Percentiles rank a stretch among this genome's conserved stretches.
phyloP scores from a whole-genome alignment of 2,113 vertebrate species.

The Entomyzon cyanotis region DNA sequence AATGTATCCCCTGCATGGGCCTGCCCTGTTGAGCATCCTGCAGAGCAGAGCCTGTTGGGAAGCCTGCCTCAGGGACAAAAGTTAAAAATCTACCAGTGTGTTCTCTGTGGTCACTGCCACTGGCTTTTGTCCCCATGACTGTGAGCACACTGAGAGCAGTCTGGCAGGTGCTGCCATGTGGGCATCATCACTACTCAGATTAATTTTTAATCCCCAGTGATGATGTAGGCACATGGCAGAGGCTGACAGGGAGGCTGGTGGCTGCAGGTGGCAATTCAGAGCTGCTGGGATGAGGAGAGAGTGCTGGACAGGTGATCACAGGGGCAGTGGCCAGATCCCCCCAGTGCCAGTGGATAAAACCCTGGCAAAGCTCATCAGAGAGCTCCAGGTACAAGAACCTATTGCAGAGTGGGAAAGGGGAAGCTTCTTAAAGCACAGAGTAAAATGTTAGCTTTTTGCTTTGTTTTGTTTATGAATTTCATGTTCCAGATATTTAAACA shows the following conservation, averaged over 20 bases:
- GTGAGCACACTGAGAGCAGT: neutral
- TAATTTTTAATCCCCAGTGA: neutral
- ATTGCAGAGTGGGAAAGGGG: neutral
- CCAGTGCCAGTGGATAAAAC: neutral
- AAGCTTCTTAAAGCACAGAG: neutral
- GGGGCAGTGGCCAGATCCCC: neutral
- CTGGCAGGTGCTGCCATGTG: neutral
- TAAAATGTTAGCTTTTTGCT: neutral
- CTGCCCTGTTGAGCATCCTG: neutral
- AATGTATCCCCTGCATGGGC: neutral
- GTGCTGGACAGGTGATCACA: neutral
- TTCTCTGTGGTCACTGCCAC: neutral
- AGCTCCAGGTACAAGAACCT: neutral
- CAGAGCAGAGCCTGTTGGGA: neutral
- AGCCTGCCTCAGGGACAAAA: neutral
- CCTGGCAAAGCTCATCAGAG: neutral
- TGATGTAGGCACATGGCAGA: neutral
- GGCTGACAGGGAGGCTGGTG: neutral
- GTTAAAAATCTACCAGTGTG: neutral
- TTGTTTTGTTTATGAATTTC: neutral
- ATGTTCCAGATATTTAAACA: slow-evolving; percentile 15
- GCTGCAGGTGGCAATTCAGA: neutral
- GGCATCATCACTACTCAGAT: neutral
- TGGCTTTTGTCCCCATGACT: neutral
- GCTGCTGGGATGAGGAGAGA: neutral